A percentile compares a stretch with the other conserved stretches of the same genome.
phyloP scores from a whole-genome alignment of 2,888 invertebrate genomes.

The Blastobasis lacticolella region DNA sequence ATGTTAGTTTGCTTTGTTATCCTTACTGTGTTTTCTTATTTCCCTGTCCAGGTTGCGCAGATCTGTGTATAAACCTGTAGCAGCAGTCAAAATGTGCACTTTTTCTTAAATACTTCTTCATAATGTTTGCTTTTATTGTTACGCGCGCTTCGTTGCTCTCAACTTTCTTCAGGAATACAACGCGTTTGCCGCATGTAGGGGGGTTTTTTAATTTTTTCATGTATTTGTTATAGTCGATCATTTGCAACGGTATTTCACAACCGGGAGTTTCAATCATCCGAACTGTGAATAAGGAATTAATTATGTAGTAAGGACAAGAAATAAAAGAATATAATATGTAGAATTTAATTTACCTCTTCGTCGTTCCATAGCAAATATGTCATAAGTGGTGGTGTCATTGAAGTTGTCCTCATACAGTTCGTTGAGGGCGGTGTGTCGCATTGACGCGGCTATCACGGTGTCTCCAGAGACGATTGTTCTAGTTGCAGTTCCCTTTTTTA shows the following conservation, averaged over 20 bases:
- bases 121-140: conserved; percentile 29
- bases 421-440: conserved; percentile 36
- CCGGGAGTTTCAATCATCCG: conserved; percentile 42
- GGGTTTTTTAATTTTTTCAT: conserved; percentile 16
- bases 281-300: conserved; percentile 26
- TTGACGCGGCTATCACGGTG: conserved; percentile 20
- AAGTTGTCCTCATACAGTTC: conserved; percentile 27
- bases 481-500: not conserved
- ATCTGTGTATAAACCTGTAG: conserved; percentile 35
- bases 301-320: not conserved
- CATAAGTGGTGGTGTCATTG: not conserved
- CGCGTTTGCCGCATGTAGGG: conserved; percentile 40
- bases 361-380: too few relatives aligned
- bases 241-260: conserved; percentile 45
- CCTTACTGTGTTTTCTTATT: conserved; percentile 25
- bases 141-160: conserved; percentile 31
- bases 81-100: conserved; percentile 40
- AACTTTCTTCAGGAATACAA: conserved; percentile 42
- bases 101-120: conserved; percentile 34
- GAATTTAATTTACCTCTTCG: conserved; percentile 21
- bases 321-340: too few relatives aligned
- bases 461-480: not conserved
- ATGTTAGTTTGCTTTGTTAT: not conserved
- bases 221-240: conserved; percentile 31
- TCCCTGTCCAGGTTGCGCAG: conserved; percentile 15